Evolutionary conservation across 2,113 vertebrate species (phyloP).

Genomic region (Trinectes maculatus): DNA sequence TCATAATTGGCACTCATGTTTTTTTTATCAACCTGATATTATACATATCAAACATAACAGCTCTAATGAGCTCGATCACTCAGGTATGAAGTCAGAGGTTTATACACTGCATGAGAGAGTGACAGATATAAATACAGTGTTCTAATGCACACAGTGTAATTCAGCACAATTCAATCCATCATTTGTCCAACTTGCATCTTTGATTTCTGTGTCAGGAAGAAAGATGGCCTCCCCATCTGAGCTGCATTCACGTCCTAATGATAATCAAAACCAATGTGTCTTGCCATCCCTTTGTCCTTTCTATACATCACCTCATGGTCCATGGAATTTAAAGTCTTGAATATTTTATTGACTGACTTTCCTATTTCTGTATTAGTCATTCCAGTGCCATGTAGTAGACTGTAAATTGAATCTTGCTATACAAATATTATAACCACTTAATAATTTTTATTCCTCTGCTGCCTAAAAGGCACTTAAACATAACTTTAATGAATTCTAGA

Average conservation of each 20-base stretch:
- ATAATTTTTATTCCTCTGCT: not conserved
- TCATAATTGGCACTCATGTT: no score
- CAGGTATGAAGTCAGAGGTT: no score
- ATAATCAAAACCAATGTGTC: not conserved
- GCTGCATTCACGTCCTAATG: not conserved
- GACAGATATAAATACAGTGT: no score
- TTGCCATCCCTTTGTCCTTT: not conserved
- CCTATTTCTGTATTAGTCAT: no score
- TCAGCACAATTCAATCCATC: no score
- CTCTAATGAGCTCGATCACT: no score
- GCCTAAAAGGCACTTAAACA: not conserved
- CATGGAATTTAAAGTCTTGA: not conserved
- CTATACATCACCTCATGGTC: not conserved
- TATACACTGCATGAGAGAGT: no score
- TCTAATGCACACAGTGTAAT: no score
- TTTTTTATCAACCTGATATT: not conserved
- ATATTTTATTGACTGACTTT: not conserved
- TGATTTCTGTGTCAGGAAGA: no score
- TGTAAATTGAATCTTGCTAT: not conserved
- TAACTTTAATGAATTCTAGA: constrained; percentile 4
- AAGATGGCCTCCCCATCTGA: no score
- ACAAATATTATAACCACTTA: not conserved
- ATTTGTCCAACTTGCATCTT: no score
- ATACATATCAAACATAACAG: no score
- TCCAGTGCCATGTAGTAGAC: not conserved